These are phyloP conservation scores for Cynodonichthys magdalenae DNA, from an alignment of 2,797 vertebrate genomes.

Conservation along the genomic window DNA sequence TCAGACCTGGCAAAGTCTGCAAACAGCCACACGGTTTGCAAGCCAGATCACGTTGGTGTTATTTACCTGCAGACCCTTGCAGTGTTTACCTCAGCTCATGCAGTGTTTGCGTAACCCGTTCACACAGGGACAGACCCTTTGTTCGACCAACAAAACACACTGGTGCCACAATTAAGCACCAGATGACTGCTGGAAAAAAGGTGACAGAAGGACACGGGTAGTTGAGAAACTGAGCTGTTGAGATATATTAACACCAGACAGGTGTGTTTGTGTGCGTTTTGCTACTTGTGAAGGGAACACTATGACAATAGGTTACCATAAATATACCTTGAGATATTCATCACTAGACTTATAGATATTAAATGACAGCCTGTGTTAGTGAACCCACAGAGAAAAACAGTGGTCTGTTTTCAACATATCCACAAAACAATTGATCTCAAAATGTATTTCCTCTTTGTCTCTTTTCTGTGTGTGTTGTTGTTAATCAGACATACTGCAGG, in stretches of 20 bases:
- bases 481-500: slow-evolving; percentile 40
- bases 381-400: slow-evolving; percentile 17
- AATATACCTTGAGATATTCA: slow-evolving; percentile 54
- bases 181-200: slow-evolving; percentile 14
- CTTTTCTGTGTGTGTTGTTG: slow-evolving; percentile 5
- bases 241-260: slow-evolving; percentile 53
- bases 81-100: slow-evolving; percentile 57
- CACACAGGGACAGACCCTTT: slow-evolving; percentile 40
- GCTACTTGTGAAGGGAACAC: slow-evolving; percentile 34
- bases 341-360: slow-evolving; percentile 39
- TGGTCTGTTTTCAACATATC: slow-evolving; percentile 43
- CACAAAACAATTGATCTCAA: slow-evolving; percentile 47
- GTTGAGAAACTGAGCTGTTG: slow-evolving; percentile 48
- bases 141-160: slow-evolving; percentile 60
- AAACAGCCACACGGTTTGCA: not conserved
- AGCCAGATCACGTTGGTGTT: slow-evolving; percentile 37
- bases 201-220: not conserved
- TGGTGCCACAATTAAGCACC: slow-evolving; percentile 47
- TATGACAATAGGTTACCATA: slow-evolving; percentile 55
- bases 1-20: not conserved
- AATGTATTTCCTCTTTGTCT: slow-evolving; percentile 47
- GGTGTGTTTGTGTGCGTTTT: slow-evolving; percentile 46
- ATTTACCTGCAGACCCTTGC: slow-evolving; percentile 38
- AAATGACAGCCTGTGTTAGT: slow-evolving; percentile 39
- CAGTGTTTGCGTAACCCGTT: slow-evolving; percentile 41